phyloP scores from a whole-genome alignment of 1,140 invertebrate genomes.

The Panulirus ornatus region DNA sequence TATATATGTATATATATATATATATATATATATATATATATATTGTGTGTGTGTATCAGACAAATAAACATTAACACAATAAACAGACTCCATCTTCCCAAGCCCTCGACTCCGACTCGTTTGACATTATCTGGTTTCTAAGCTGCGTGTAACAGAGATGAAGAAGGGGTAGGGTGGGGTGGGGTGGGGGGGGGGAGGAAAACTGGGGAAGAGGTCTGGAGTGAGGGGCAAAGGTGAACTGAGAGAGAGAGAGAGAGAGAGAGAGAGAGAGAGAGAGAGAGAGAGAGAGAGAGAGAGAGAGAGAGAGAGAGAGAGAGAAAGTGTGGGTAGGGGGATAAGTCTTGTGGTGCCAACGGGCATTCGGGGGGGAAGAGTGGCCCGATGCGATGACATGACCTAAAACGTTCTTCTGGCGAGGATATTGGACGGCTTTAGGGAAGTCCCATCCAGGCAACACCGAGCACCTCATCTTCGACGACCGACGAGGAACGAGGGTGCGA shows the following conservation, averaged over 20 bases:
- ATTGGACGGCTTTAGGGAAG: too few species aligned
- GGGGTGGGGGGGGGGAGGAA: background rate
- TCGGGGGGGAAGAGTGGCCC: background rate
- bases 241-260: conserved; percentile 3
- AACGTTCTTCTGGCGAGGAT: too few species aligned
- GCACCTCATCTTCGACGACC: too few species aligned
- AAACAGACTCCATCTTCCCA: too few species aligned
- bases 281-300: conserved; percentile 3
- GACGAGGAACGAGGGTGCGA: too few species aligned
- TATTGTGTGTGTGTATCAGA: background rate
- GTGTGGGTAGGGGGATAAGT: conserved; percentile 6
- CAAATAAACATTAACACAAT: background rate
- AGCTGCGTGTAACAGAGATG: background rate
- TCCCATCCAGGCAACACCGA: too few species aligned
- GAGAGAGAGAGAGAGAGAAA: conserved; percentile 23
- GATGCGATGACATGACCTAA: too few species aligned
- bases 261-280: background rate
- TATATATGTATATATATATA: background rate
- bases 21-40: background rate
- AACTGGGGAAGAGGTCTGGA: background rate
- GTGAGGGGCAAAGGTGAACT: background rate
- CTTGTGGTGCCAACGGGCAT: too few species aligned
- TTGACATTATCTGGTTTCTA: too few species aligned
- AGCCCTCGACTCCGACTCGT: too few species aligned
- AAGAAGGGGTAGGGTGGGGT: background rate